These are phyloP conservation scores for Kryphioiulus occultus DNA, from an alignment of 2,888 invertebrate species.

Conservation along the genomic window DNA sequence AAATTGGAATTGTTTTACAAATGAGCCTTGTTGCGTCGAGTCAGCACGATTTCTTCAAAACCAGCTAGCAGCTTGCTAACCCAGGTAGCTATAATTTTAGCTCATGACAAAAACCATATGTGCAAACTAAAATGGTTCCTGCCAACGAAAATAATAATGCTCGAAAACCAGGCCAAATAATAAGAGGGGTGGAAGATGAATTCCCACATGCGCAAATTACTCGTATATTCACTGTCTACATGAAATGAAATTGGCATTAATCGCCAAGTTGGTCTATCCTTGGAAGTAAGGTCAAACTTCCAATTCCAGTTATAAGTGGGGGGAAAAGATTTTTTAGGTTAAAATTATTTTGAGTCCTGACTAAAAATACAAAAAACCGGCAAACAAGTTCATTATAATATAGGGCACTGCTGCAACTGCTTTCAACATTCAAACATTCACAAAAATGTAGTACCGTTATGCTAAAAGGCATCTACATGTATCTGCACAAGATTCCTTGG, in stretches of 20 bases:
- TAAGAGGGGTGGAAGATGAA: neutral
- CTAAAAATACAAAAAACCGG: neutral
- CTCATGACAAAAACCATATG: constrained; percentile 35
- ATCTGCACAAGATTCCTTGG: no score
- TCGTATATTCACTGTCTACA: neutral
- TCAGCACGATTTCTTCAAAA: neutral
- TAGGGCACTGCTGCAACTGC: neutral
- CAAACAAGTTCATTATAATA: neutral
- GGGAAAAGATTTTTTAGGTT: constrained; percentile 27
- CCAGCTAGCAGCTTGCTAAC: neutral
- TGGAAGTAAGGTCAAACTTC: constrained; percentile 31
- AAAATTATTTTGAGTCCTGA: constrained; percentile 15
- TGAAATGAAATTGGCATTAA: constrained; percentile 15
- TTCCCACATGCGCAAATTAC: neutral
- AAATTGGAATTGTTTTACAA: neutral
- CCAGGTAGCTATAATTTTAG: constrained; percentile 20
- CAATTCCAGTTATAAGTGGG: neutral
- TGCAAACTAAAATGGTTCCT: neutral
- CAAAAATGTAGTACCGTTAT: neutral
- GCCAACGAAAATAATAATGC: constrained; percentile 30
- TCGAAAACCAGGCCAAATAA: neutral
- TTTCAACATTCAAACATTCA: neutral
- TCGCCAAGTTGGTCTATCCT: constrained; percentile 28
- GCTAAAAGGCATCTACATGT: neutral
- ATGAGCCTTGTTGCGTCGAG: neutral